Conservation (phyloP, 2,888 invertebrate species). For the Exephanes ischioxanthus region DNA sequence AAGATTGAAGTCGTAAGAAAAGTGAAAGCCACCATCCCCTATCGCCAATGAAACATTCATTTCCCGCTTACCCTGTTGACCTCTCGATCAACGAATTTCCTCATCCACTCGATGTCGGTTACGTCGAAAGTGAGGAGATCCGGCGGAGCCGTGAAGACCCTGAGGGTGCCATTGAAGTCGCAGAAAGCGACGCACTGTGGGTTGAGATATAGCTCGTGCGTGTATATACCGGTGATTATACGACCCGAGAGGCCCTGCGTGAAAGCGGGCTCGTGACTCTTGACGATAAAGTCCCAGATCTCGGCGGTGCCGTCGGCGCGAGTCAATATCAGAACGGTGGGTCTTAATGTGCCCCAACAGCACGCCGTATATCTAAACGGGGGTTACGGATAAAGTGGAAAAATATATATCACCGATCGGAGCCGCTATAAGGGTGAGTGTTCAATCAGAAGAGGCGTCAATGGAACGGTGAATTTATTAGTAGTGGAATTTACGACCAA, state of each 20-base stretch:
- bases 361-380: constrained; percentile 87
- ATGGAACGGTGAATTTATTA: not conserved
- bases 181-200: constrained; percentile 89
- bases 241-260: constrained; percentile 88
- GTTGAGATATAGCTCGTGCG: constrained; percentile 87
- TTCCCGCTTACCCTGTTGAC: constrained; percentile 73
- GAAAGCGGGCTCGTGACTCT: constrained; percentile 89
- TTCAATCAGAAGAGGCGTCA: not conserved
- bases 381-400: constrained; percentile 72
- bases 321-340: constrained; percentile 90
- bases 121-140: constrained; percentile 86
- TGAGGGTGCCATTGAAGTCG: constrained; percentile 89
- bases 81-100: constrained; percentile 77
- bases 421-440: not conserved
- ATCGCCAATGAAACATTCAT: not conserved
- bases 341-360: constrained; percentile 91
- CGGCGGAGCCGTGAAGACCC: constrained; percentile 88
- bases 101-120: constrained; percentile 83
- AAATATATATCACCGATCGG: constrained; percentile 19
- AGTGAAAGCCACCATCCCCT: not conserved
- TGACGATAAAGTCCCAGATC: constrained; percentile 92
- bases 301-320: constrained; percentile 92
- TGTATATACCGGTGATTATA: constrained; percentile 88
- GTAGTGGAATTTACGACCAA: not conserved
- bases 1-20: not conserved